A percentile compares a stretch with the other conserved stretches of the same genome.
These are phyloP conservation scores for Drosophila obscura DNA, from an alignment of 1,140 invertebrate species.

Conservation along the genomic window DNA sequence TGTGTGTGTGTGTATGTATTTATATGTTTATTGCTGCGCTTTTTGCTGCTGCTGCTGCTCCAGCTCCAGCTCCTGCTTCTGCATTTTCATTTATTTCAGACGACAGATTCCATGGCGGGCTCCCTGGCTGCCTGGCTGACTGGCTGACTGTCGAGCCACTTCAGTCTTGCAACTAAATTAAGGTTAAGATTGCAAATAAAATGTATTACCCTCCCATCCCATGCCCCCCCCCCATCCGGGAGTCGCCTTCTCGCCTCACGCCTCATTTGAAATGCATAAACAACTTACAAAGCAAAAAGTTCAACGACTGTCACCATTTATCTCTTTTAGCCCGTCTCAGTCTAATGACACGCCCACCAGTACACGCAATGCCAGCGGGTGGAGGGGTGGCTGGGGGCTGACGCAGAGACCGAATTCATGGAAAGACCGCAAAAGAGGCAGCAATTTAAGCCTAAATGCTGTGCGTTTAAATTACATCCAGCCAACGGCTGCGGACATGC, in stretches of 20 bases:
- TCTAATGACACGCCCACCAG: constrained; percentile 75
- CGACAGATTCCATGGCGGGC: constrained; percentile 63
- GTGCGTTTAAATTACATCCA: constrained; percentile 69
- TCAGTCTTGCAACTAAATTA: constrained; percentile 76
- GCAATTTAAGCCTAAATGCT: constrained; percentile 81
- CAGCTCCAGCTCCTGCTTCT: constrained; percentile 33
- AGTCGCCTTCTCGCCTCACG: constrained; percentile 11
- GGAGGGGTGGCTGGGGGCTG: neutral
- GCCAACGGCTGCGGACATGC: constrained; percentile 60
- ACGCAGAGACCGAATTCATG: constrained; percentile 51
- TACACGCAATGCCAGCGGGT: constrained; percentile 29
- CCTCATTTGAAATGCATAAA: constrained; percentile 81
- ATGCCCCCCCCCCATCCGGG: neutral
- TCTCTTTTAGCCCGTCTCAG: constrained; percentile 72
- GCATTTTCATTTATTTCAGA: constrained; percentile 79
- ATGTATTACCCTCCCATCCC: constrained; percentile 62
- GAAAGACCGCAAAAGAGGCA: constrained; percentile 60
- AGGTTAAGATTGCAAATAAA: constrained; percentile 82
- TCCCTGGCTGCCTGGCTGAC: constrained; percentile 6
- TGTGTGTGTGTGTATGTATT: constrained; percentile 32
- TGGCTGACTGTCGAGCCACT: constrained; percentile 51
- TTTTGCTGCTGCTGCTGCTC: constrained; percentile 63
- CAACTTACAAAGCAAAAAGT: constrained; percentile 78
- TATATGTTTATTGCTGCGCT: constrained; percentile 73
- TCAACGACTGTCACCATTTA: constrained; percentile 80